A percentile compares a stretch with the other conserved stretches of the same genome.
phyloP scores from a whole-genome alignment of 2,888 invertebrate genomes.

The Lepeophtheirus nordmannii region DNA sequence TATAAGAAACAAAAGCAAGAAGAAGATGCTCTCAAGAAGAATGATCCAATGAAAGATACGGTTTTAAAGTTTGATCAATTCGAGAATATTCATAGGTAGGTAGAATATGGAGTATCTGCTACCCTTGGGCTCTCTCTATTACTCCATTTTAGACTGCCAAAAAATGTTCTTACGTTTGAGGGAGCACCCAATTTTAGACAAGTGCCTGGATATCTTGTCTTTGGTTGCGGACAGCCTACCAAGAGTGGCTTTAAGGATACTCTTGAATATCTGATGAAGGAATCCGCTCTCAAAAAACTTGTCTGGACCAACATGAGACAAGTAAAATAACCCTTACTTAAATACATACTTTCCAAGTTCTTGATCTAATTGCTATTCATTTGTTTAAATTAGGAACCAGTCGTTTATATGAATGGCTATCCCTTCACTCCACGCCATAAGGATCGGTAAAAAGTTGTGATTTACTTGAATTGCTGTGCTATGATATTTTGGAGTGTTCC shows the following conservation, averaged over 20 bases:
- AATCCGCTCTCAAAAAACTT: constrained; percentile 8
- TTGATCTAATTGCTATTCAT: no score
- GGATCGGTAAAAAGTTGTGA: constrained; percentile 15
- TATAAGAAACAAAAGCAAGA: constrained; percentile 10
- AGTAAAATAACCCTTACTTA: not conserved
- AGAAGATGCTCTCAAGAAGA: not conserved
- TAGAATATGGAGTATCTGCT: not conserved
- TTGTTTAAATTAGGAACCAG: constrained; percentile 20
- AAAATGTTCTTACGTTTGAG: constrained; percentile 9
- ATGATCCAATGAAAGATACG: constrained; percentile 23
- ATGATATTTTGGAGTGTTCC: no score
- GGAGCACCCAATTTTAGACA: constrained; percentile 25
- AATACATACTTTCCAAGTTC: no score
- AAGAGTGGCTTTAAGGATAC: constrained; percentile 16
- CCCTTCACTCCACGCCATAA: constrained; percentile 20
- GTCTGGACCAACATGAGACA: constrained; percentile 23
- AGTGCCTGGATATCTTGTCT: constrained; percentile 24
- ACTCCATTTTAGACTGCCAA: constrained; percentile 19
- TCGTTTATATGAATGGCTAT: constrained; percentile 24
- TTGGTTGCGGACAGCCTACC: constrained; percentile 24
- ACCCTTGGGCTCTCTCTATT: no score
- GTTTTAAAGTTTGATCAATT: constrained; percentile 24
- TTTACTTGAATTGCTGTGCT: no score
- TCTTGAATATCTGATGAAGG: constrained; percentile 11
- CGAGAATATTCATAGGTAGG: constrained; percentile 23